phyloP scores from a whole-genome alignment of 2,888 invertebrate genomes.

The Megaustenia siamemsis region DNA sequence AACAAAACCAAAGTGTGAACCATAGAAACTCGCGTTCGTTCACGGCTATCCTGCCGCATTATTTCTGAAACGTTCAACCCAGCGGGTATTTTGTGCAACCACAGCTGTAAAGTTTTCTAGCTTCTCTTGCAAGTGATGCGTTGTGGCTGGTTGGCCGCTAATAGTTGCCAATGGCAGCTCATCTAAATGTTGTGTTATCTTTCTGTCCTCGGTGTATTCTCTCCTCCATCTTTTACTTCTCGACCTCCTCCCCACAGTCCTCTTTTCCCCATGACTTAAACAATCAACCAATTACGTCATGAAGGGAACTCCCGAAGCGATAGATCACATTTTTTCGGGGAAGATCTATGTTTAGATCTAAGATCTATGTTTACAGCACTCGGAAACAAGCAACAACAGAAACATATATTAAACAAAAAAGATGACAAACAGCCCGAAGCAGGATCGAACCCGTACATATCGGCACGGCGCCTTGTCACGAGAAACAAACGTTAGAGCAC shows the following conservation, averaged over 20 bases:
- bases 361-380: no score
- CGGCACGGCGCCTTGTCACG: no score
- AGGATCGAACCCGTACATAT: no score
- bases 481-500: no score
- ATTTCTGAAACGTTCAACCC: background rate
- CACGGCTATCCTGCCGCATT: background rate
- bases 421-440: no score
- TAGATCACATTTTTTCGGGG: no score
- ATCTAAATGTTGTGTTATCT: background rate
- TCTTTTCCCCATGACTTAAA: slow-evolving; percentile 9
- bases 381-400: no score
- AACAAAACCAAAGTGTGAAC: slow-evolving; percentile 8
- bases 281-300: no score
- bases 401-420: no score
- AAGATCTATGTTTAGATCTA: no score
- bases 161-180: background rate
- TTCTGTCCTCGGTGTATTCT: background rate
- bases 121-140: background rate
- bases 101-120: background rate
- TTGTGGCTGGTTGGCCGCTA: background rate
- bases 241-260: background rate
- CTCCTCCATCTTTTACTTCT: background rate
- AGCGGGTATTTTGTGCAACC: background rate
- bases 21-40: background rate
- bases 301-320: no score